phyloP scores from a whole-genome alignment of 2,797 vertebrate genomes.

The Tenualosa ilisha region DNA sequence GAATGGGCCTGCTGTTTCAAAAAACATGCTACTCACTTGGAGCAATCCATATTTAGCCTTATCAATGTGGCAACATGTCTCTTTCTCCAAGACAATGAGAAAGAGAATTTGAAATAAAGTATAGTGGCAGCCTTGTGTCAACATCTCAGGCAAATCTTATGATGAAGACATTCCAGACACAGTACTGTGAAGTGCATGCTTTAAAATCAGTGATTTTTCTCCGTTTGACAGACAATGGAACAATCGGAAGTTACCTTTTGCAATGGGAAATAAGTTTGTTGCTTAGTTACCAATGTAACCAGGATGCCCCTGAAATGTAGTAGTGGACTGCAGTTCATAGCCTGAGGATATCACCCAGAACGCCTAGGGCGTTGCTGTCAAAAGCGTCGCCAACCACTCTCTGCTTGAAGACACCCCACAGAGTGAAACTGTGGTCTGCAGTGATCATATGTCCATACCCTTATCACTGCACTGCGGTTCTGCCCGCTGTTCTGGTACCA shows the following conservation, averaged over 20 bases:
- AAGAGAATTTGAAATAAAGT: neutral
- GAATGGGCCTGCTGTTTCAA: too few species aligned
- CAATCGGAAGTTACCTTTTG: neutral
- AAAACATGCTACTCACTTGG: too few species aligned
- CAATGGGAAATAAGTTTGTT: neutral
- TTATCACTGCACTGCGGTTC: neutral
- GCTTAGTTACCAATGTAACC: neutral
- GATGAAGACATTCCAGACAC: too few species aligned
- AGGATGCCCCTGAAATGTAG: neutral
- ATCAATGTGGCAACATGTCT: neutral
- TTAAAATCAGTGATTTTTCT: neutral
- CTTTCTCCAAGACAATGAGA: neutral
- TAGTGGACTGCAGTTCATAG: neutral
- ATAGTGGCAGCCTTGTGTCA: too few species aligned
- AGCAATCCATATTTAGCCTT: neutral
- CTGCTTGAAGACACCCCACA: conserved; percentile 14
- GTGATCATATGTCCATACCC: neutral
- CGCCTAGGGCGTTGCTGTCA: neutral
- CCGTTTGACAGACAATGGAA: neutral
- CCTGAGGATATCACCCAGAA: neutral
- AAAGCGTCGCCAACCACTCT: neutral
- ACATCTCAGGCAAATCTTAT: too few species aligned
- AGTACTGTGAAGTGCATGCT: neutral
- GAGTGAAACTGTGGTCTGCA: neutral
- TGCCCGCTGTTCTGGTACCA: conserved; percentile 2